phyloP scores from a whole-genome alignment of 2,888 invertebrate genomes.

The Bombyx huttoni region DNA sequence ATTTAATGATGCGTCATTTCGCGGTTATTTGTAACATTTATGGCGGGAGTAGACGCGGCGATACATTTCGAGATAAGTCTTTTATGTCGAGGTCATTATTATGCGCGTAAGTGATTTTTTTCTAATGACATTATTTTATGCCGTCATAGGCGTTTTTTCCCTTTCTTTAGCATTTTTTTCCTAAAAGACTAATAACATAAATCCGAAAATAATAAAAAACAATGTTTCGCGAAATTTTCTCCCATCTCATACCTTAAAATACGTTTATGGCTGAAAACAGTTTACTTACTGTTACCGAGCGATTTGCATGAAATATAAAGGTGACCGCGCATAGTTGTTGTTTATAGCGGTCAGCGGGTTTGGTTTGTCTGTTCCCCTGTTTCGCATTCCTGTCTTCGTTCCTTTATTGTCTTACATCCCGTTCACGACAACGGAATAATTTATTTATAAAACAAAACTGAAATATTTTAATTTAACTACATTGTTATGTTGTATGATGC shows the following conservation, averaged over 20 bases:
- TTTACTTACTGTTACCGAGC: constrained; percentile 23
- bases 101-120: constrained; percentile 38
- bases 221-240: not conserved
- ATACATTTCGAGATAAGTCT: constrained; percentile 49
- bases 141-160: not conserved
- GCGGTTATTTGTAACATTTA: constrained; percentile 68
- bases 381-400: constrained; percentile 60
- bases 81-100: constrained; percentile 31
- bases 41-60: constrained; percentile 43
- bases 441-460: constrained; percentile 41
- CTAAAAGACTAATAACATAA: no score
- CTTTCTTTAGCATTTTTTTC: not conserved
- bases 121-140: not conserved
- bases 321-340: constrained; percentile 68
- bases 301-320: constrained; percentile 72
- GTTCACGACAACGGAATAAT: constrained; percentile 51
- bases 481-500: not conserved
- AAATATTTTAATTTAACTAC: not conserved
- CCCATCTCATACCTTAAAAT: constrained; percentile 23
- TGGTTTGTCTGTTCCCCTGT: constrained; percentile 41
- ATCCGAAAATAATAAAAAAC: not conserved
- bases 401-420: constrained; percentile 69
- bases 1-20: constrained; percentile 67
- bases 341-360: constrained; percentile 62
- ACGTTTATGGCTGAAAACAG: constrained; percentile 33